Percentiles rank a stretch among this genome's conserved stretches.
Conservation (phyloP, 2,797 vertebrate genomes). For the Craterocephalus amniculus region DNA sequence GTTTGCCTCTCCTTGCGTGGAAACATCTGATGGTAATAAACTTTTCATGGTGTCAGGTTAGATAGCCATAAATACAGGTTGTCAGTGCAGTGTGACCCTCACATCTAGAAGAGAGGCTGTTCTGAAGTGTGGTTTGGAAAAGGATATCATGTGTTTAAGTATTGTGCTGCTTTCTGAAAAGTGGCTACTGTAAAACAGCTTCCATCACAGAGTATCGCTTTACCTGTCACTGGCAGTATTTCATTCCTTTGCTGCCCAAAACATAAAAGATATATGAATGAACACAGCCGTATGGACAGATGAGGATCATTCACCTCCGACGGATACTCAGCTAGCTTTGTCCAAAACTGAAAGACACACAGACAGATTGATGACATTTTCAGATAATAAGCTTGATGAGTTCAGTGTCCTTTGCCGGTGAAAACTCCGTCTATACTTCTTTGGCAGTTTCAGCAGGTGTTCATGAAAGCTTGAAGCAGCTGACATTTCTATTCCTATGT, state of each 20-base stretch:
- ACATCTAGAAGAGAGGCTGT: constrained; percentile 63
- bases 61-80: constrained; percentile 79
- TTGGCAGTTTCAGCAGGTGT: constrained; percentile 56
- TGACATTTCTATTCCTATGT: constrained; percentile 31
- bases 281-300: constrained; percentile 59
- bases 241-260: constrained; percentile 64
- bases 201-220: constrained; percentile 68
- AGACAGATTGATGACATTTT: constrained; percentile 29
- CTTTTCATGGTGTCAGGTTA: constrained; percentile 79
- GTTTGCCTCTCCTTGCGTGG: constrained; percentile 65
- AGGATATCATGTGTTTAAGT: constrained; percentile 82
- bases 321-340: constrained; percentile 26
- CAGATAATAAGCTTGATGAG: constrained; percentile 30
- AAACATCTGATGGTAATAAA: constrained; percentile 84
- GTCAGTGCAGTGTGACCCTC: constrained; percentile 73
- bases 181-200: constrained; percentile 81
- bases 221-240: constrained; percentile 74
- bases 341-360: constrained; percentile 43
- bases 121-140: constrained; percentile 68
- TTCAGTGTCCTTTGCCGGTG: constrained; percentile 26
- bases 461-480: constrained; percentile 31
- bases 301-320: constrained; percentile 46
- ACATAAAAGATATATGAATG: constrained; percentile 66
- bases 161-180: constrained; percentile 76
- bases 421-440: constrained; percentile 14